These are phyloP conservation scores for Seriola quinqueradiata DNA, from an alignment of 2,113 vertebrate genomes.

Conservation along the genomic window DNA sequence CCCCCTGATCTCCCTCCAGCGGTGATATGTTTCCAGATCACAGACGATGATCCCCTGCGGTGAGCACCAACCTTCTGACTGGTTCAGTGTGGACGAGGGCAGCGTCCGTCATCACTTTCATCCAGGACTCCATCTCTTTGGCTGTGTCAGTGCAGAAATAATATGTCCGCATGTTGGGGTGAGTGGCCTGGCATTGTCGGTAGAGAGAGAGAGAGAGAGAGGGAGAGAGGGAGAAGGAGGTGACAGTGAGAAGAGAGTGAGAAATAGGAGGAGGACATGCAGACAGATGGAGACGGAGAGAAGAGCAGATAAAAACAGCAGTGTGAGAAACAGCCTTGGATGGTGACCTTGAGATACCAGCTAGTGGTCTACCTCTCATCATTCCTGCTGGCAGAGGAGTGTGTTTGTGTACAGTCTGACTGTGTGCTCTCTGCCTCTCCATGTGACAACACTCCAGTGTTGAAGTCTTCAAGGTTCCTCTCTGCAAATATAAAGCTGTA, in stretches of 20 bases:
- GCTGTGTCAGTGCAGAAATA: constrained; percentile 98
- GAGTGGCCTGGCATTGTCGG: constrained; percentile 89
- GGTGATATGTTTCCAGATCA: not conserved
- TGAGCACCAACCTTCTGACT: constrained; percentile 87
- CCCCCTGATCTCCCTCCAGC: too few species aligned
- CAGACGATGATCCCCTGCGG: not conserved
- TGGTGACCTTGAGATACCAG: constrained; percentile 23
- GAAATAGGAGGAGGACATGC: constrained; percentile 17
- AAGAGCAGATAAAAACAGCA: constrained; percentile 2
- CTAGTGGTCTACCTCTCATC: constrained; percentile 10
- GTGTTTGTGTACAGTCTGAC: constrained; percentile 1
- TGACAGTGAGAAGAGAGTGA: not conserved
- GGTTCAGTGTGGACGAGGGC: constrained; percentile 94
- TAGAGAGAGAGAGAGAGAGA: constrained; percentile 68
- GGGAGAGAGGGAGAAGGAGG: constrained; percentile 50
- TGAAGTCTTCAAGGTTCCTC: too few species aligned
- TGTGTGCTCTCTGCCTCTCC: not conserved
- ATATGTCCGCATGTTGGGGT: constrained; percentile 99
- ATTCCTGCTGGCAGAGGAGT: constrained; percentile 3
- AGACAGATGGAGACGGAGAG: not conserved
- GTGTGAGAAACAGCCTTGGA: not conserved
- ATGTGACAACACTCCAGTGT: not conserved
- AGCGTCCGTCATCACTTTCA: constrained; percentile 98
- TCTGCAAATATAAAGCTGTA: too few species aligned
- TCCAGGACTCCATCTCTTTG: constrained; percentile 98